Percentiles rank a stretch among this genome's conserved stretches.
phyloP scores from a whole-genome alignment of 2,797 vertebrate species.

The Coracias cyanogaster region DNA sequence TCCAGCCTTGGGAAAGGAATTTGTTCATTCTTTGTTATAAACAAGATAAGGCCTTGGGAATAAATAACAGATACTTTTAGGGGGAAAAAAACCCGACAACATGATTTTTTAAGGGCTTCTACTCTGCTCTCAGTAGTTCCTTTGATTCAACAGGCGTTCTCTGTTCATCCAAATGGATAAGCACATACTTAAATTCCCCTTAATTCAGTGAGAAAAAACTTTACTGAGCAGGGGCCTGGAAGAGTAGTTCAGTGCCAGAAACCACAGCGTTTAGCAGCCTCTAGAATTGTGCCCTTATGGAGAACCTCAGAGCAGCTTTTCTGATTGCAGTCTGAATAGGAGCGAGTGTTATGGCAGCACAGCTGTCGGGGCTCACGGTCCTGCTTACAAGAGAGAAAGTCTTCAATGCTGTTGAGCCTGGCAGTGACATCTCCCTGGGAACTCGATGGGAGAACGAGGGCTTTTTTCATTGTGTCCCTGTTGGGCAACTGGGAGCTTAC shows the following conservation, averaged over 20 bases:
- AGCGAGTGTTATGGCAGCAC: neutral
- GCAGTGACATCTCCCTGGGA: neutral
- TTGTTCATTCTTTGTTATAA: constrained; percentile 60
- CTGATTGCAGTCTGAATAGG: neutral
- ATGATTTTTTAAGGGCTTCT: constrained; percentile 7
- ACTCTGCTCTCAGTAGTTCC: neutral
- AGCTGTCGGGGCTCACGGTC: neutral
- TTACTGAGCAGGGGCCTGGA: neutral
- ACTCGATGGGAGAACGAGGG: neutral
- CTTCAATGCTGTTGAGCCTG: neutral
- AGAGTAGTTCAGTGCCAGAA: neutral
- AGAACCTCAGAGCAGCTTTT: neutral
- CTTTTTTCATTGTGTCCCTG: neutral
- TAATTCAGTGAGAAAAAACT: constrained; percentile 34
- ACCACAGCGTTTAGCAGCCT: neutral
- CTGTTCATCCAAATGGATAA: neutral
- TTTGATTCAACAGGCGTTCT: neutral
- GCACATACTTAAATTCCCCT: constrained; percentile 17
- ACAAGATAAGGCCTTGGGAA: constrained; percentile 68
- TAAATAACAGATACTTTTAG: constrained; percentile 43
- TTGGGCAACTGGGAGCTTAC: neutral
- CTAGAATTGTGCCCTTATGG: neutral
- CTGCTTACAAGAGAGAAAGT: neutral
- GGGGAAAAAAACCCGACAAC: neutral
- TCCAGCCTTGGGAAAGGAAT: constrained; percentile 65